A percentile compares a stretch with the other conserved stretches of the same genome.
Evolutionary conservation across 2,797 vertebrate species (phyloP).

Genomic region (Phrynocephalus forsythii): DNA sequence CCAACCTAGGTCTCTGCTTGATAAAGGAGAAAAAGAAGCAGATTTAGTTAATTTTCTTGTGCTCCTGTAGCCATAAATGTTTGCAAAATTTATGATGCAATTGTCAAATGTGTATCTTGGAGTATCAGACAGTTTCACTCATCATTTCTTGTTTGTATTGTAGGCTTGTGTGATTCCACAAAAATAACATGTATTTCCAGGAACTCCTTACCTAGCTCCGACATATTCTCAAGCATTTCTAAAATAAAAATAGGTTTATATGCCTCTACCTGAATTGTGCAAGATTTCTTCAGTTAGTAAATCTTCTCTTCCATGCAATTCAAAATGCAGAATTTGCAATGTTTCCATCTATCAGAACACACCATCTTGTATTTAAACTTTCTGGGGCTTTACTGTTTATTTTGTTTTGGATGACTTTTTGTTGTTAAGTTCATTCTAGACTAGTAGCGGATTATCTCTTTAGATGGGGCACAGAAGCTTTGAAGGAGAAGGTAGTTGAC

Average conservation of each 20-base stretch:
- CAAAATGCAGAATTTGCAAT: constrained; percentile 8
- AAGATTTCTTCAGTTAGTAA: background rate
- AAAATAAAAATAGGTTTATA: background rate
- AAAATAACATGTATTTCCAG: background rate
- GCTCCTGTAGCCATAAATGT: background rate
- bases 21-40: background rate
- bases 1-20: background rate
- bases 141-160: background rate
- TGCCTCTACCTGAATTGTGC: background rate
- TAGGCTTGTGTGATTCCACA: background rate
- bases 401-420: constrained; percentile 28
- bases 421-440: constrained; percentile 23
- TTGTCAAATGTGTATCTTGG: background rate
- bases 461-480: constrained; percentile 37
- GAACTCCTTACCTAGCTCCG: background rate
- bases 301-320: background rate
- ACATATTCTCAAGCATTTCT: background rate
- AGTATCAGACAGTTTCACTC: background rate
- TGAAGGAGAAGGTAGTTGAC: constrained; percentile 38
- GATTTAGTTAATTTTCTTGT: background rate
- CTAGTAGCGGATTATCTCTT: constrained; percentile 33
- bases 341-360: background rate
- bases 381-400: constrained; percentile 1
- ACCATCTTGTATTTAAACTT: background rate
- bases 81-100: background rate